These are phyloP conservation scores for Phalacrocorax carbo DNA, from an alignment of 2,113 vertebrate genomes.

Conservation along the genomic window DNA sequence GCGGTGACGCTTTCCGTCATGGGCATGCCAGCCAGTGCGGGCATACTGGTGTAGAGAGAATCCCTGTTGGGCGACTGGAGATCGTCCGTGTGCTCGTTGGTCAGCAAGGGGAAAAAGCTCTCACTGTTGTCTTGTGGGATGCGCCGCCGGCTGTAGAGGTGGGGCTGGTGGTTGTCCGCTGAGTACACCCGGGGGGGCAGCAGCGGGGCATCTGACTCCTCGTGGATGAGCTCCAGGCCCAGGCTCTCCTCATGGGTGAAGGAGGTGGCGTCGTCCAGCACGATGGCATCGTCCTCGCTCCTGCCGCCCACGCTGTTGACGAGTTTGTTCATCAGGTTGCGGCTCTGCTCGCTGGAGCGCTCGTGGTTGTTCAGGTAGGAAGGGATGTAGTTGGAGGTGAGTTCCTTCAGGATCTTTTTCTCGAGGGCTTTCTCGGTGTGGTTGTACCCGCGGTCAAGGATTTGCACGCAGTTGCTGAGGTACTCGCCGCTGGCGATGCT, in stretches of 20 bases:
- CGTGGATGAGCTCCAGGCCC: constrained; percentile 91
- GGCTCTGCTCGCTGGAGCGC: constrained; percentile 87
- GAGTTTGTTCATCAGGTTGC: constrained; percentile 96
- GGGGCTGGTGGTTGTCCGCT: constrained; percentile 83
- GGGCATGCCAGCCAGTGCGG: constrained; percentile 83
- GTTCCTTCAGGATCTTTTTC: constrained; percentile 99
- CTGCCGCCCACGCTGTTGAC: constrained; percentile 89
- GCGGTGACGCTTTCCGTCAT: constrained; percentile 72
- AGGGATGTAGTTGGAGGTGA: constrained; percentile 97
- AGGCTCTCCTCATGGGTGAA: constrained; percentile 90
- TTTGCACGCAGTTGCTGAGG: constrained; percentile 99
- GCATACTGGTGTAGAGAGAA: constrained; percentile 97
- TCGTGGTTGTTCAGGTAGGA: constrained; percentile 97
- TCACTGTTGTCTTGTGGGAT: constrained; percentile 96
- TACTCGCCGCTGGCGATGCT: constrained; percentile 94
- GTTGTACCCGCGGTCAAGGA: constrained; percentile 93
- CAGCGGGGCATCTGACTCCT: constrained; percentile 89
- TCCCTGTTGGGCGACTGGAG: constrained; percentile 88
- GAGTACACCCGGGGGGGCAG: constrained; percentile 86
- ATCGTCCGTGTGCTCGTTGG: constrained; percentile 90
- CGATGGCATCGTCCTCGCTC: constrained; percentile 86
- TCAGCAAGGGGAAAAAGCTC: constrained; percentile 94
- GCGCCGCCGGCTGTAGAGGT: constrained; percentile 82
- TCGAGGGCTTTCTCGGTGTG: constrained; percentile 95
- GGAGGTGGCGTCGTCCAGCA: constrained; percentile 85